Evolutionary conservation across 1,140 invertebrate species (phyloP), one percentile per base, ranked within the genome.

Genomic region (Chionoecetes opilio): DNA sequence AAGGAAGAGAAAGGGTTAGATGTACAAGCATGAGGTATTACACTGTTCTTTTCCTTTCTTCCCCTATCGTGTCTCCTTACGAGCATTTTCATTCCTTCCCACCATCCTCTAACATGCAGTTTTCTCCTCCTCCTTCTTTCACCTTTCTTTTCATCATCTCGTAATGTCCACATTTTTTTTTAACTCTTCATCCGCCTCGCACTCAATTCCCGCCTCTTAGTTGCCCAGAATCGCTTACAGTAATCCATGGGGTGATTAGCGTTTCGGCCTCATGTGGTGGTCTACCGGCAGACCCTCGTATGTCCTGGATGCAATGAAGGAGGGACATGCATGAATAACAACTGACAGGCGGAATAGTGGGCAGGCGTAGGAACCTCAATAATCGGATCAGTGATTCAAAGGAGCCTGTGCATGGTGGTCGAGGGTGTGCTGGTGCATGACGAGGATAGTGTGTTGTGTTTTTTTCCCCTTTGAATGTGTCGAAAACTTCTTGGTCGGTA

Each of bases 321-420:
- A 75, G 9, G 63, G n/a, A 75, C 11, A 21, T 26, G 63, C 63
- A 75, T 75, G 26, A n/a, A 21, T 75, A 75, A 75, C 63, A 21
- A 75, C 21, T 75, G 63, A 75, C 63, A 75, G 63, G n/a, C 26
- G 63, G 63, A 75, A 75, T 75, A 26, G 63, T 75, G 63, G 63
- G 6, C 21, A n/a, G 63, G 21, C n/a, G 63, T 26, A 26, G 11
- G 21, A 26, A 75, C 63, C 63, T 75, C 63, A 21, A n/a, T 75
- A 75, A 75, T n/a, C 63, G 63, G 63, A 75, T 75, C 63, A 75
- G 63, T 75, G 63, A 26, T 75, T 75, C 63, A 75, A 26, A 75
- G 21, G n/a, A 26, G 8, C 63, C 63, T 75, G 26, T 75, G 63
- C 63, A 75, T 75, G n/a, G n/a, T n/a, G n/a, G n/a, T n/a, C n/a